Evolutionary conservation across 2,888 invertebrate genomes (phyloP).

Genomic region (Epinotia nisella): DNA sequence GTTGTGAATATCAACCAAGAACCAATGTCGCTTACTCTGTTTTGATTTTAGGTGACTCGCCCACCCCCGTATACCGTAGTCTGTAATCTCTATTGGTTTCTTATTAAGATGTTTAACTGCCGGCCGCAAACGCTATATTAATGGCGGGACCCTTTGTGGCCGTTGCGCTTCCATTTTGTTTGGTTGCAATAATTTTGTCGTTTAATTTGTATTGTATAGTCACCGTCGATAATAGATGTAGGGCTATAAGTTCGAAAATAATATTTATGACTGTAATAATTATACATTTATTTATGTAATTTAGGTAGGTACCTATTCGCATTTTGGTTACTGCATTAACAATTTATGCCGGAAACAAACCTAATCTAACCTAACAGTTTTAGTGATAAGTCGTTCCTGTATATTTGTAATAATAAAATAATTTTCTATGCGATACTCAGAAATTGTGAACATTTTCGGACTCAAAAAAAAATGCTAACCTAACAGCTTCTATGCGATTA

Average conservation of each 20-base stretch:
- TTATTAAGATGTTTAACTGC: conserved; percentile 82
- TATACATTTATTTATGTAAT: too few species aligned
- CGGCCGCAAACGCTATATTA: conserved; percentile 71
- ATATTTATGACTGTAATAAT: too few species aligned
- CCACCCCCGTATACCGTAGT: conserved; percentile 65
- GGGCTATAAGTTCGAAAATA: not conserved
- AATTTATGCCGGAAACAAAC: too few species aligned
- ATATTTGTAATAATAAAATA: too few species aligned
- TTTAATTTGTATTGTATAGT: conserved; percentile 30
- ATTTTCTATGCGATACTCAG: too few species aligned
- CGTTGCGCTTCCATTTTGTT: conserved; percentile 28
- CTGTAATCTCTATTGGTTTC: conserved; percentile 77
- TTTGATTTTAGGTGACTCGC: conserved; percentile 58
- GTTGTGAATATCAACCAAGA: not conserved
- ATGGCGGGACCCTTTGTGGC: conserved; percentile 54
- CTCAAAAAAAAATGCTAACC: too few species aligned
- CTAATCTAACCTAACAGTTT: too few species aligned
- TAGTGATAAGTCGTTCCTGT: too few species aligned
- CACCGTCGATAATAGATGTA: not conserved
- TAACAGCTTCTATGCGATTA: too few species aligned
- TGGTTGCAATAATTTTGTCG: conserved; percentile 36
- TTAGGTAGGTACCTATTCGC: too few species aligned
- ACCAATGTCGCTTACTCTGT: conserved; percentile 47
- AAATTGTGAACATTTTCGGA: too few species aligned
- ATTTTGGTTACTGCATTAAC: too few species aligned